Base-by-base conservation (phyloP, 2,113 vertebrate species). In the Hypanus sabinus region DNA sequence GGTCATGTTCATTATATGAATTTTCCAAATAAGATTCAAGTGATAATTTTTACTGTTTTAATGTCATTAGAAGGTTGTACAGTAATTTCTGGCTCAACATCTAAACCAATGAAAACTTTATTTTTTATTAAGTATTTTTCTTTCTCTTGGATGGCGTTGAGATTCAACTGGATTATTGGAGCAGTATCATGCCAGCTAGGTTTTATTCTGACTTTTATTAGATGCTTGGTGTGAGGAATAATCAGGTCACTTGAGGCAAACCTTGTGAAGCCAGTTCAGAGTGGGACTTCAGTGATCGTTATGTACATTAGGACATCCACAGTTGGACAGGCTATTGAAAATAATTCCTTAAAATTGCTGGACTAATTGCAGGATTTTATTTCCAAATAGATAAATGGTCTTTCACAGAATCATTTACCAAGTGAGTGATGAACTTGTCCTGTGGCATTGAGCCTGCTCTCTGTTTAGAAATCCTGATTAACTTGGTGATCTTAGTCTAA, bases 401-500 rank as follows among this genome's bases (percentile, higher is more conserved):
- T 90, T 90, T 90, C 14, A 90, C 16, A 7, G 60, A 90, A 90
- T 65, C 60, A 68, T 68, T 88, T 90, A 18, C 30, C 30, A n/a
- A 33, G 27, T 65, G 30, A 65, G 60, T 65, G 27, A n/a, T 88
- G 85, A 65, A 88, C 60, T 90, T 68, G 11, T 6, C n/a, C 85
- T 90, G 85, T 65, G 55, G 30, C 27, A 88, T 60, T 62, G 55
- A 27, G 57, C 57, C 75, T 88, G 57, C n/a, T 60, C 30, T 88
- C 57, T 62, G 85, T 90, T 65, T 90, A 90, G 85, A 90, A 90
- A 90, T 68, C 60, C n/a, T 68, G 62, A 68, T 90, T 90, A 90
- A 65, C 85, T 90, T n/a, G 5, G 60, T 90, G 85, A 90, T 90
- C 85, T 90, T 14, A 30, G 60, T 90, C 60, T 62, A 9, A 33